phyloP scores from a whole-genome alignment of 2,113 vertebrate genomes.

The Synchiropus splendidus region DNA sequence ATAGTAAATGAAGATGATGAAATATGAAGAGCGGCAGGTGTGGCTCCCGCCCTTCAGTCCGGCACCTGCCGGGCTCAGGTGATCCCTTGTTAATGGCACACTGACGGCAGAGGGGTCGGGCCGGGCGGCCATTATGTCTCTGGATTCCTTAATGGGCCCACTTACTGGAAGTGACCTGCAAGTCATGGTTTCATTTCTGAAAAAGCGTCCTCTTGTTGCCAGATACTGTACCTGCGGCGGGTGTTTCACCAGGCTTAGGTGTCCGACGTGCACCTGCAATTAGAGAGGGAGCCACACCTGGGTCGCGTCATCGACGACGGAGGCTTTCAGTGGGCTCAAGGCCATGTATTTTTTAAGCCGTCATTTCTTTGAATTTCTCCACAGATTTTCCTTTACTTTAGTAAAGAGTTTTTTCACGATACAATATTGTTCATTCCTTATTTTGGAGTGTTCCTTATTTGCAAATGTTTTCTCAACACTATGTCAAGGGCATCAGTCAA shows the following conservation, averaged over 20 bases:
- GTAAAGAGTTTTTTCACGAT: no score
- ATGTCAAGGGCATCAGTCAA: no score
- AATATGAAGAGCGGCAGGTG: background rate
- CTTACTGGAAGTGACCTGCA: constrained; percentile 30
- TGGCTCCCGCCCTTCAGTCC: background rate
- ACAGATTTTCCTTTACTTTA: no score
- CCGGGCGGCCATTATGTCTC: constrained; percentile 15
- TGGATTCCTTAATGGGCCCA: constrained; percentile 22
- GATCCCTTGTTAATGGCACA: constrained; percentile 9
- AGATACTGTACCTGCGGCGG: constrained; percentile 25
- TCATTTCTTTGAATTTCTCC: no score
- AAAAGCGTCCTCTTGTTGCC: constrained; percentile 24
- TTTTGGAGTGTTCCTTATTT: no score
- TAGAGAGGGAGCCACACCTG: no score
- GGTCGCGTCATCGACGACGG: no score
- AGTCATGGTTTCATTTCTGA: constrained; percentile 28
- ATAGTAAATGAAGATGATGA: background rate
- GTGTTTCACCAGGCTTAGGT: constrained; percentile 14
- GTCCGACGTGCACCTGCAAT: background rate
- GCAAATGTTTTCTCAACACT: no score
- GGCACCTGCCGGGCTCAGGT: constrained; percentile 11
- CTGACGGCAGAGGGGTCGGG: constrained; percentile 12
- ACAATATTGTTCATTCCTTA: no score
- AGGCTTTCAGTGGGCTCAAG: no score
- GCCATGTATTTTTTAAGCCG: no score